Percentiles rank a stretch among this genome's conserved stretches.
phyloP scores from a whole-genome alignment of 2,797 vertebrate species.

The Danio kyathit region DNA sequence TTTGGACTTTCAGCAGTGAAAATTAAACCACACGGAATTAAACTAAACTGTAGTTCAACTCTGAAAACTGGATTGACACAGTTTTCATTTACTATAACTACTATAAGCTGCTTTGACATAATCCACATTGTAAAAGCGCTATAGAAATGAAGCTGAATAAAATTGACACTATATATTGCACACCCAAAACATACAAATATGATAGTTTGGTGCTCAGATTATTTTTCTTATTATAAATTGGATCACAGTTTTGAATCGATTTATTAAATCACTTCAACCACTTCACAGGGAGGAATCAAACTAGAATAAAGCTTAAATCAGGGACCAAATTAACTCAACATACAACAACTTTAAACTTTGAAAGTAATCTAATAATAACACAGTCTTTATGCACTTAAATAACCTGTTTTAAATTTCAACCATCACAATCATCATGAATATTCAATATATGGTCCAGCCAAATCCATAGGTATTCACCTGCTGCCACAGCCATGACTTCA shows the following conservation, averaged over 20 bases:
- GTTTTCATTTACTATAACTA: too few relatives aligned
- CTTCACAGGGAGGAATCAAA: not conserved
- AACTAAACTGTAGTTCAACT: too few relatives aligned
- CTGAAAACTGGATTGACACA: too few relatives aligned
- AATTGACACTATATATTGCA: too few relatives aligned
- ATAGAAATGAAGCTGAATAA: too few relatives aligned
- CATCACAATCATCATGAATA: conserved; percentile 10
- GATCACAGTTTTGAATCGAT: not conserved
- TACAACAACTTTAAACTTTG: not conserved
- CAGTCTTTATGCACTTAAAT: not conserved
- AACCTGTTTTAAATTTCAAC: not conserved
- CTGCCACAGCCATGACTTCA: not conserved
- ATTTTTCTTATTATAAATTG: not conserved
- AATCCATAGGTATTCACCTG: conserved; percentile 6
- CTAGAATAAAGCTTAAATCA: not conserved
- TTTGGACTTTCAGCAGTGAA: too few relatives aligned
- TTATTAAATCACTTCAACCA: not conserved
- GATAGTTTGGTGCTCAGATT: too few relatives aligned
- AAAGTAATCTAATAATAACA: not conserved
- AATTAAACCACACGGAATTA: too few relatives aligned
- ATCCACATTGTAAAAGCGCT: too few relatives aligned
- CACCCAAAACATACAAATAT: not conserved
- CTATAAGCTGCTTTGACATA: too few relatives aligned
- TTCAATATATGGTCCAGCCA: not conserved
- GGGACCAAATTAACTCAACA: too few relatives aligned